Conservation (phyloP, 1,140 invertebrate species). For the Lutraria rhynchaena region DNA sequence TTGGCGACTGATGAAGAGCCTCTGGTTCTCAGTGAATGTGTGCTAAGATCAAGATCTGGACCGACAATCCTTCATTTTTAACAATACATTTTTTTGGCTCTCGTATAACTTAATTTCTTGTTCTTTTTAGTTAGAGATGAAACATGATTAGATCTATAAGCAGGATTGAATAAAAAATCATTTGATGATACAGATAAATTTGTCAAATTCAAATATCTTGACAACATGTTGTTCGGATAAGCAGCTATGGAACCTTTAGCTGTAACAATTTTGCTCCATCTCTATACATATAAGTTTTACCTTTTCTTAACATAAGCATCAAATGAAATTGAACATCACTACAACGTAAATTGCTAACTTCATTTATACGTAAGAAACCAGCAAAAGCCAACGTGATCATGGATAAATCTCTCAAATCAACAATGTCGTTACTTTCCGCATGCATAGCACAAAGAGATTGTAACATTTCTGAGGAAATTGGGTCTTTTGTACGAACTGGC, state of each 20-base stretch:
- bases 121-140: constrained; percentile 50
- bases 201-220: constrained; percentile 39
- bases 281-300: constrained; percentile 61
- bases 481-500: constrained; percentile 9
- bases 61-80: background rate
- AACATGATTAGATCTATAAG: constrained; percentile 29
- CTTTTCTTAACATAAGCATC: constrained; percentile 35
- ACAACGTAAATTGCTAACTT: constrained; percentile 48
- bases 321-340: constrained; percentile 46
- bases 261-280: constrained; percentile 43
- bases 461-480: background rate
- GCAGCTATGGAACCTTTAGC: constrained; percentile 43
- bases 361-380: constrained; percentile 52
- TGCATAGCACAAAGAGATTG: background rate
- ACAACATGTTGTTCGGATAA: constrained; percentile 56
- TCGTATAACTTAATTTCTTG: constrained; percentile 43
- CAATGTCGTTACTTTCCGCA: background rate
- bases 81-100: constrained; percentile 17
- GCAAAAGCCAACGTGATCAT: constrained; percentile 16
- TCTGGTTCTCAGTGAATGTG: constrained; percentile 18
- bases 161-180: constrained; percentile 54
- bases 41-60: constrained; percentile 15
- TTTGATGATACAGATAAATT: background rate
- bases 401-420: constrained; percentile 5
- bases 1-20: background rate